phyloP scores from a whole-genome alignment of 2,113 vertebrate genomes.

The Pyxicephalus adspersus region DNA sequence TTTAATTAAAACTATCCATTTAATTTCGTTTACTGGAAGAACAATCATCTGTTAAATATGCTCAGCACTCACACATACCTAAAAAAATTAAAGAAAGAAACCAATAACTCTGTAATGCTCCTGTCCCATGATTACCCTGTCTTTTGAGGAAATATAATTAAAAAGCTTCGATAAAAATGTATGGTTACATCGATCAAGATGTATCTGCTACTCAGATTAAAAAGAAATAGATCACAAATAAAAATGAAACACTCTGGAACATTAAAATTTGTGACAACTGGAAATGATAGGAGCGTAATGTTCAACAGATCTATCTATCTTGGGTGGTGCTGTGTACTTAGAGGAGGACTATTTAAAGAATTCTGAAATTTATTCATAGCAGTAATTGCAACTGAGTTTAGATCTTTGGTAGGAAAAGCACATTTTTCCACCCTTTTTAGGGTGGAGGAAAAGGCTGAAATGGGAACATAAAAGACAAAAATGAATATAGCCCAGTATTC shows the following conservation, averaged over 20 bases:
- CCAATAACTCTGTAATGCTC: conserved; percentile 38
- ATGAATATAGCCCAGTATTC: too few species aligned
- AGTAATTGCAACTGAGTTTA: too few species aligned
- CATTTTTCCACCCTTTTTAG: too few species aligned
- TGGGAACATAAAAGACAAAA: too few species aligned
- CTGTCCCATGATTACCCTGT: conserved; percentile 26
- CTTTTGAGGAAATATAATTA: conserved; percentile 24
- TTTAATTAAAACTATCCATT: conserved; percentile 78
- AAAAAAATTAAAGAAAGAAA: conserved; percentile 37
- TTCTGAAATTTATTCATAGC: too few species aligned
- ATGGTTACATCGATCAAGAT: conserved; percentile 7
- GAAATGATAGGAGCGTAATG: neutral
- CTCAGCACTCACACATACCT: conserved; percentile 13
- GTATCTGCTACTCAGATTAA: conserved; percentile 6
- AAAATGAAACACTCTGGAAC: neutral
- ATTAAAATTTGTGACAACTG: neutral
- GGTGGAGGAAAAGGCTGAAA: too few species aligned
- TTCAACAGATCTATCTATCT: too few species aligned
- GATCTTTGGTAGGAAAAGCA: too few species aligned
- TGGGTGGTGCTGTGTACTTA: too few species aligned
- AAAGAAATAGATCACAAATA: conserved; percentile 15
- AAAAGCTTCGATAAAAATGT: conserved; percentile 37
- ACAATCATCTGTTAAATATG: conserved; percentile 48
- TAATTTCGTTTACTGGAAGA: conserved; percentile 70
- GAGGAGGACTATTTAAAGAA: too few species aligned